phyloP scores from a whole-genome alignment of 2,888 invertebrate genomes.

The Chaetogeoica ovagalla region DNA sequence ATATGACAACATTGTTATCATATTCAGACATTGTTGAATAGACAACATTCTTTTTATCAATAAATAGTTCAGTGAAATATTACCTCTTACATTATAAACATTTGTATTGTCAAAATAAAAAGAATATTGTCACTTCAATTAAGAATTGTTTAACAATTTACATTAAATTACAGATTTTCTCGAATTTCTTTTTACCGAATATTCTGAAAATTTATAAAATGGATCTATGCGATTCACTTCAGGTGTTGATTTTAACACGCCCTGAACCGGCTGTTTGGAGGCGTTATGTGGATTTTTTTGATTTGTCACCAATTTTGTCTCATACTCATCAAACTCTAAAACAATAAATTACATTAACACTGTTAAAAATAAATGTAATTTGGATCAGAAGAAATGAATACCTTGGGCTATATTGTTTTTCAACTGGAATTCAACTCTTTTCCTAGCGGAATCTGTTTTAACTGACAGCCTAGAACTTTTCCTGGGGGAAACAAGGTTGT shows the following conservation, averaged over 20 bases:
- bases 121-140: no score
- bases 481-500: conserved; percentile 1
- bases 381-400: conserved; percentile 55
- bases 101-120: no score
- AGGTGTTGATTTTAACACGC: conserved; percentile 72
- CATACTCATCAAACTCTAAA: conserved; percentile 65
- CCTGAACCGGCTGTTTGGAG: conserved; percentile 69
- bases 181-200: conserved; percentile 22
- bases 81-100: not conserved
- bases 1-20: no score
- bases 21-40: no score
- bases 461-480: conserved; percentile 48
- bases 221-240: conserved; percentile 76
- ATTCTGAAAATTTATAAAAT: conserved; percentile 63
- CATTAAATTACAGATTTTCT: conserved; percentile 45
- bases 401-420: conserved; percentile 59
- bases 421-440: conserved; percentile 64
- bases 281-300: conserved; percentile 78
- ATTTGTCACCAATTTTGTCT: conserved; percentile 70
- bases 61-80: no score
- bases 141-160: not conserved
- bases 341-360: not conserved
- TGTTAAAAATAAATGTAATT: not conserved
- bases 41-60: no score
- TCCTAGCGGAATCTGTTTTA: conserved; percentile 55